Evolutionary conservation across 2,797 vertebrate genomes (phyloP), one percentile per base, ranked within the genome.

Genomic region (Anableps anableps): DNA sequence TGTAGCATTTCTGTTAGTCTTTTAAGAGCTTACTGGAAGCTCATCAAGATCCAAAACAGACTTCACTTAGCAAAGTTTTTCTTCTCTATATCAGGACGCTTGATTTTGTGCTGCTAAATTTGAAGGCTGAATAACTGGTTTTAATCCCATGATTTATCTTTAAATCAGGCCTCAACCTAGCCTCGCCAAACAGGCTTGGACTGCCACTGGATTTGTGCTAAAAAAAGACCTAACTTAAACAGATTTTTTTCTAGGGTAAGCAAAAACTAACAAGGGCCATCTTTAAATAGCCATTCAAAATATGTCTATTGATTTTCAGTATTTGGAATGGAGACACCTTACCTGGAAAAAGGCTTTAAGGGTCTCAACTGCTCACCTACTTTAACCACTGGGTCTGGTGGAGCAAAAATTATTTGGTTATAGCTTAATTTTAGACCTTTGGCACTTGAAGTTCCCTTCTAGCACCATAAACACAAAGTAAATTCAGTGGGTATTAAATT

Each of bases 1-100:
- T 81, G 60, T 45, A 48, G 60, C 72, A 47, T 8, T 83, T 82
- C 75, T 70, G 55, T 72, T 51, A 74, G 26, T 72, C 7, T 50
- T 58, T 17, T 2, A 53, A 23, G 70, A n/a, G 21, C 47, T 51
- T 70, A 11, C 74, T 26, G 36, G 23, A 74, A 64, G 64, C 43
- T 71, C 79, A 41, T 2, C 5, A 68, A 70, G 4, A 1, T n/a
- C 38, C 8, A 38, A 43, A 72, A 64, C 3, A 5, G 17, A 3
- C 7, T 26, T 43, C 10, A 45, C 53, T 64, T 43, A 51, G 31
- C 34, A 66, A 51, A 13, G 11, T n/a, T 26, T 16, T 43, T 16
- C 55, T 45, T 66, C 53, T 62, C 26, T 29, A 10, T 0, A 68
- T 38, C 0, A n/a, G 13, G 3, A 66, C 3, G 26, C 0, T 75